These are phyloP conservation scores for Drosophila paucipuncta DNA, from an alignment of 2,888 invertebrate genomes.

Conservation along the genomic window DNA sequence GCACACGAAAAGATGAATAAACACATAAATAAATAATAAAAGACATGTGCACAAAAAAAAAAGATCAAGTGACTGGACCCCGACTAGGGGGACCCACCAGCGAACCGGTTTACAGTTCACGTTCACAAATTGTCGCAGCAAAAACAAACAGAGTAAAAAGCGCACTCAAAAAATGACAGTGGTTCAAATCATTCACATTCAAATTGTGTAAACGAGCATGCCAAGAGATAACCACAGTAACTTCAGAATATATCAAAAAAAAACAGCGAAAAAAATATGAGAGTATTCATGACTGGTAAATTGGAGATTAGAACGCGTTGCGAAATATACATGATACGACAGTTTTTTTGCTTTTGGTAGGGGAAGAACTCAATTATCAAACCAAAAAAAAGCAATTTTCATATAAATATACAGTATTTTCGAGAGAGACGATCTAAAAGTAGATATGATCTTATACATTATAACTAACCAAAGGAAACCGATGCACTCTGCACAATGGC, in stretches of 20 bases:
- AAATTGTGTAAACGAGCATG: conserved; percentile 14
- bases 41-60: conserved; percentile 45
- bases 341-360: neutral
- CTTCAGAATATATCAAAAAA: conserved; percentile 11
- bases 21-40: conserved; percentile 51
- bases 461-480: conserved; percentile 83
- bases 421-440: neutral
- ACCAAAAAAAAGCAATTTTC: neutral
- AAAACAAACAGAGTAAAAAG: conserved; percentile 38
- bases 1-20: conserved; percentile 2
- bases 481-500: conserved; percentile 82
- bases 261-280: conserved; percentile 3
- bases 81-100: conserved; percentile 4
- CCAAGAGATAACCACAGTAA: conserved; percentile 13
- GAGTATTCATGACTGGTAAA: neutral
- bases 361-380: neutral
- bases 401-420: neutral
- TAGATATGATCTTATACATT: neutral
- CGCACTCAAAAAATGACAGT: conserved; percentile 61
- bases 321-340: neutral
- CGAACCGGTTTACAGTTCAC: conserved; percentile 57
- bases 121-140: conserved; percentile 61
- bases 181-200: conserved; percentile 53
- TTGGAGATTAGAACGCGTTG: neutral
- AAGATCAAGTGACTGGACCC: conserved; percentile 18